Evolutionary conservation across 2,797 vertebrate genomes (phyloP).

Genomic region (Perodicticus potto): DNA sequence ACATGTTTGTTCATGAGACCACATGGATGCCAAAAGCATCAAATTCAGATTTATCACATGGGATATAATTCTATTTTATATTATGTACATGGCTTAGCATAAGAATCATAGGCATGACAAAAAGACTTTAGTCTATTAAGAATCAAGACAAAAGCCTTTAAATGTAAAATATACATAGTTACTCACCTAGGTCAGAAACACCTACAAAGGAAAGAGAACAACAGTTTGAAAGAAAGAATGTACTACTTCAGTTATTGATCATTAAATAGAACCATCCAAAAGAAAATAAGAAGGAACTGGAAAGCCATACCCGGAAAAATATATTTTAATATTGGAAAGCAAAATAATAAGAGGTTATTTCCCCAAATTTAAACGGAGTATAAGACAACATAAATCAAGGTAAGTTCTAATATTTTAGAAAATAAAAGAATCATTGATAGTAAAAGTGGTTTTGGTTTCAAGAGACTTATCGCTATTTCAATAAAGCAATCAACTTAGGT

Average conservation of each 20-base stretch:
- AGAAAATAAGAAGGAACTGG: conserved; percentile 54
- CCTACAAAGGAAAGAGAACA: conserved; percentile 90
- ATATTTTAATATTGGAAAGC: conserved; percentile 7
- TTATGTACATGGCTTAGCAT: not conserved
- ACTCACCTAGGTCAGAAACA: conserved; percentile 92
- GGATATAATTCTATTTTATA: conserved; percentile 39
- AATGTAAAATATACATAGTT: conserved; percentile 56
- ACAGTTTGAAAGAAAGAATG: conserved; percentile 84
- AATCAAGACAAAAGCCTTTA: conserved; percentile 17
- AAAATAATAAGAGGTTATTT: conserved; percentile 42
- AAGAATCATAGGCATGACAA: conserved; percentile 8
- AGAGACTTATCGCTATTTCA: not conserved
- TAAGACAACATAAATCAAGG: conserved; percentile 13
- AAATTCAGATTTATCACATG: conserved; percentile 28
- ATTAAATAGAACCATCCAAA: conserved; percentile 71
- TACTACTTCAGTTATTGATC: conserved; percentile 74
- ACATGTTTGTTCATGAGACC: conserved; percentile 9
- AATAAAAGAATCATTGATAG: not conserved
- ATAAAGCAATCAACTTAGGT: conserved; percentile 39
- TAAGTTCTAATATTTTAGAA: conserved; percentile 39
- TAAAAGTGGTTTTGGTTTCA: conserved; percentile 15
- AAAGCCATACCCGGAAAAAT: not conserved
- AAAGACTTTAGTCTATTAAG: conserved; percentile 57
- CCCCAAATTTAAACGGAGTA: conserved; percentile 30
- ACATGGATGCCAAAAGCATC: conserved; percentile 14